Percentiles rank a stretch among this genome's conserved stretches.
Conservation (phyloP, 2,113 vertebrate species). For the Leucopsar rothschildi region DNA sequence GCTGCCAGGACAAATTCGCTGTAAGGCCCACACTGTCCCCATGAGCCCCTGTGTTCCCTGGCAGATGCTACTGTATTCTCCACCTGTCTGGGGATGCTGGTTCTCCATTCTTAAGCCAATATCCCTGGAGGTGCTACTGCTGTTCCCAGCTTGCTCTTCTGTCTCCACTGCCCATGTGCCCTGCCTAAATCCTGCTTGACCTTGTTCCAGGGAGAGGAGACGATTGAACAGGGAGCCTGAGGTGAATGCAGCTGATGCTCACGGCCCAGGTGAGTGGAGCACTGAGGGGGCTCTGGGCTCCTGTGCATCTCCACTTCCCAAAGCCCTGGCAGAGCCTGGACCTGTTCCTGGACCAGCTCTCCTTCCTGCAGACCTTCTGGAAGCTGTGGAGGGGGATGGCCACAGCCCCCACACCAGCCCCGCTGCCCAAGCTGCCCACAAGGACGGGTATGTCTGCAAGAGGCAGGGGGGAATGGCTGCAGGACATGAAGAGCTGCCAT, state of each 20-base stretch:
- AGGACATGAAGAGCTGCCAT: not conserved
- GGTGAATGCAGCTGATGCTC: fast-evolving
- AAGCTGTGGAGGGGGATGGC: not conserved
- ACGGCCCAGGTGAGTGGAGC: not conserved
- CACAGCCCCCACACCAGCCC: not conserved
- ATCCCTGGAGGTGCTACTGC: not conserved
- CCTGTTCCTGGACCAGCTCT: not conserved
- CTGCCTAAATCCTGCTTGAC: not conserved
- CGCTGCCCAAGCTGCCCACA: not conserved
- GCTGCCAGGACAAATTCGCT: not conserved
- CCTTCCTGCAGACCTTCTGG: slow-evolving; percentile 35
- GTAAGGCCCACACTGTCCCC: slow-evolving; percentile 29
- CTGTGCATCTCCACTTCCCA: not conserved
- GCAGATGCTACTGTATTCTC: not conserved
- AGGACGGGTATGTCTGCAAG: not conserved
- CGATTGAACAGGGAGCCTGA: fast-evolving
- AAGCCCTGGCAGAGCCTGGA: not conserved
- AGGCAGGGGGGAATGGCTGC: not conserved
- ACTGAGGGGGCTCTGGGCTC: not conserved
- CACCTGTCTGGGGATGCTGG: not conserved
- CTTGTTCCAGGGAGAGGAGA: slow-evolving; percentile 3
- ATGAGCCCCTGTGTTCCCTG: not conserved
- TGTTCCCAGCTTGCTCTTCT: not conserved
- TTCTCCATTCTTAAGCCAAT: not conserved
- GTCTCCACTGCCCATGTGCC: not conserved